Conservation (phyloP, 1,140 invertebrate genomes). For the Drosophila pseudoobscura region DNA sequence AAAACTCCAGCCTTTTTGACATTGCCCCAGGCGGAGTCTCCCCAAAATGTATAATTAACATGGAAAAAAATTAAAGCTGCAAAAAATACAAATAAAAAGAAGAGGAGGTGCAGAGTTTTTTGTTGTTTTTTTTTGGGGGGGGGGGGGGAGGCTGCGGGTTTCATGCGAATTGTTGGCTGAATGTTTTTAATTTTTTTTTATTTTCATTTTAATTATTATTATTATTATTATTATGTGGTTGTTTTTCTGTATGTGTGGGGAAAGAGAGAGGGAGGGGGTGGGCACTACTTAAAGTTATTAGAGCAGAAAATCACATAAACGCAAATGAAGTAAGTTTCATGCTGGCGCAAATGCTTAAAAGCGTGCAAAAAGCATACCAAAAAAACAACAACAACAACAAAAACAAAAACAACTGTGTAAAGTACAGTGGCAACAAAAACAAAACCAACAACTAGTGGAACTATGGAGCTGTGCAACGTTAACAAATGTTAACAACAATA, state of each 20-base stretch:
- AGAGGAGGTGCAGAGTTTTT: neutral
- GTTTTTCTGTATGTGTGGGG: conserved; percentile 9
- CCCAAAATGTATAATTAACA: conserved; percentile 17
- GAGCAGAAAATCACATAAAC: conserved; percentile 80
- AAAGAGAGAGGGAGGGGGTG: neutral
- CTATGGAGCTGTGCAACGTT: conserved; percentile 6
- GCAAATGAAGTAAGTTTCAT: conserved; percentile 80
- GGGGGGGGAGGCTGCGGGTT: neutral
- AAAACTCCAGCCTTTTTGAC: neutral
- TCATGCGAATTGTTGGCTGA: conserved; percentile 15
- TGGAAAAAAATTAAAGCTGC: conserved; percentile 21
- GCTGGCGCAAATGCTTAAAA: conserved; percentile 73
- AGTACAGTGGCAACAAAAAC: conserved; percentile 45
- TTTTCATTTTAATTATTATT: conserved; percentile 42
- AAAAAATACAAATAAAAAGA: conserved; percentile 21
- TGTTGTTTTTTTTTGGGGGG: neutral
- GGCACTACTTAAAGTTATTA: conserved; percentile 62
- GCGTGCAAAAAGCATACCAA: conserved; percentile 65
- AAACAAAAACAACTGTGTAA: conserved; percentile 35
- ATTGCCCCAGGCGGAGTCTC: conserved; percentile 5
- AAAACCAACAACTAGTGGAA: conserved; percentile 6
- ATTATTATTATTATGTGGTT: conserved; percentile 24
- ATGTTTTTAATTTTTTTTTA: conserved; percentile 1
- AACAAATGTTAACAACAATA: conserved; percentile 52
- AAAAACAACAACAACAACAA: conserved; percentile 27